These are phyloP conservation scores for Siphamia tubifer DNA, from an alignment of 2,113 vertebrate species.

Conservation along the genomic window DNA sequence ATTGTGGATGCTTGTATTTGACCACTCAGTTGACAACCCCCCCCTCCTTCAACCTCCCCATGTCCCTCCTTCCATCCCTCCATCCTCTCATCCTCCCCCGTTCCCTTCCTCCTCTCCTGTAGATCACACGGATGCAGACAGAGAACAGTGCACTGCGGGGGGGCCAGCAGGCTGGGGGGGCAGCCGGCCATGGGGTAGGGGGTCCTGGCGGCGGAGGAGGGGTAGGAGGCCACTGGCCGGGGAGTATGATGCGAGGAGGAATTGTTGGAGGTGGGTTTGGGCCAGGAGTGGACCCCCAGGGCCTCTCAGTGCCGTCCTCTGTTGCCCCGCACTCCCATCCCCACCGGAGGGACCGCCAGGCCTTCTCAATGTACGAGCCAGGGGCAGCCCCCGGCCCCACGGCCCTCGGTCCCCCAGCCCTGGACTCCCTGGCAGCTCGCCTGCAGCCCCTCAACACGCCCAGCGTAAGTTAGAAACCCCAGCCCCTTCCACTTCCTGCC, in stretches of 20 bases:
- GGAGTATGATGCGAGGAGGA: slow-evolving; percentile 58
- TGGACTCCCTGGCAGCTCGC: slow-evolving; percentile 87
- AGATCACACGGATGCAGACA: slow-evolving; percentile 98
- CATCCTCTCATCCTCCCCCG: slow-evolving; percentile 43
- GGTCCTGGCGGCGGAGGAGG: slow-evolving; percentile 68
- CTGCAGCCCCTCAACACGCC: slow-evolving; percentile 89
- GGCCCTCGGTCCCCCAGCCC: slow-evolving; percentile 84
- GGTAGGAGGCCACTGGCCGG: slow-evolving; percentile 65
- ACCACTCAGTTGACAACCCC: slow-evolving; percentile 58
- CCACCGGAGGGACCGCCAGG: slow-evolving; percentile 90
- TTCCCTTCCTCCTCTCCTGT: slow-evolving; percentile 60
- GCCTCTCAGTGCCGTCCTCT: slow-evolving; percentile 53
- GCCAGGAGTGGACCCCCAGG: slow-evolving; percentile 52
- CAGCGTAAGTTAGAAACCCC: slow-evolving; percentile 84
- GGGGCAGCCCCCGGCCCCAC: slow-evolving; percentile 85
- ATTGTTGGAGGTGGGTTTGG: slow-evolving; percentile 54
- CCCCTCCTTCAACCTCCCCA: slow-evolving; percentile 44
- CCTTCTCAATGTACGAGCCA: slow-evolving; percentile 96
- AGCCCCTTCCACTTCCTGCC: slow-evolving; percentile 12
- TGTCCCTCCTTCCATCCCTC: slow-evolving; percentile 54
- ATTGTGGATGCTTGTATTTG: slow-evolving; percentile 64
- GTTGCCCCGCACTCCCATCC: slow-evolving; percentile 53
- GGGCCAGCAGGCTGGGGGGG: slow-evolving; percentile 78
- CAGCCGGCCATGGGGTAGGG: slow-evolving; percentile 67
- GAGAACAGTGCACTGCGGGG: slow-evolving; percentile 91